Conservation (phyloP, 2,797 vertebrate genomes). For the Coendou prehensilis region DNA sequence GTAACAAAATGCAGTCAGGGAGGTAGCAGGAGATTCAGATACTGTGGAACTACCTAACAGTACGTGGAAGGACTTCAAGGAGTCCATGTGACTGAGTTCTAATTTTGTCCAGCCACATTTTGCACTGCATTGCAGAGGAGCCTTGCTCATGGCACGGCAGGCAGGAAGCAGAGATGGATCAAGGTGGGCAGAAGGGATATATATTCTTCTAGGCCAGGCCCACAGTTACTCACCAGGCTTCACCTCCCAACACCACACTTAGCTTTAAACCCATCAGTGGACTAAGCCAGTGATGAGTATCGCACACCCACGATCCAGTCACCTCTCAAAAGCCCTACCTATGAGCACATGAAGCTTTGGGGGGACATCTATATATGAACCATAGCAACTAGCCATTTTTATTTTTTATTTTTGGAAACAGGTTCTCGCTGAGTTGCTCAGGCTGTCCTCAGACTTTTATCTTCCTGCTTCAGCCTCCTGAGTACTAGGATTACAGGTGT, state of each 20-base stretch:
- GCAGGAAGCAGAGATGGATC: not conserved
- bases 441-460: not conserved
- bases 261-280: not conserved
- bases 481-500: not conserved
- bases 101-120: slow-evolving; percentile 9
- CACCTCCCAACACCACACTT: not conserved
- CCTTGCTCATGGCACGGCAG: not conserved
- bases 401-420: not conserved
- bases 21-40: not conserved
- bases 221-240: not conserved
- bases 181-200: not conserved
- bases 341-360: not conserved
- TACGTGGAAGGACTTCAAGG: not conserved
- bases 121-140: not conserved
- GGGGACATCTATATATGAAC: not conserved
- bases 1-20: not conserved
- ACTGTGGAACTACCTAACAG: not conserved
- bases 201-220: not conserved
- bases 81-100: not conserved
- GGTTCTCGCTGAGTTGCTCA: not conserved
- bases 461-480: not conserved
- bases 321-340: not conserved
- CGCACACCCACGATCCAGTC: not conserved
- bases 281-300: not conserved
- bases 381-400: not conserved